These are phyloP conservation scores for Pectinophora gossypiella DNA, from an alignment of 1,140 invertebrate species.

Conservation along the genomic window DNA sequence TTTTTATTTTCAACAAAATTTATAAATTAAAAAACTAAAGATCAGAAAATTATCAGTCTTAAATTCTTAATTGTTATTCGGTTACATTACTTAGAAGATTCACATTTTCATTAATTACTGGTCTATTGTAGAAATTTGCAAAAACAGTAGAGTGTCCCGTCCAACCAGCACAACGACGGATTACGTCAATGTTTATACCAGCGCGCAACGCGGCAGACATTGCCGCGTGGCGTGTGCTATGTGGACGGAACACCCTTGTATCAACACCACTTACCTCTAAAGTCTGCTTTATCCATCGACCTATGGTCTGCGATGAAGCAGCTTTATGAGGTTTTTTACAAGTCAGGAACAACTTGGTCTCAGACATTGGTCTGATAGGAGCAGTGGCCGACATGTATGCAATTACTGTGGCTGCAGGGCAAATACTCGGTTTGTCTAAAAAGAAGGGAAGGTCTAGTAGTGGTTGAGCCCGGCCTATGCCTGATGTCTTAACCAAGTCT, in stretches of 20 bases:
- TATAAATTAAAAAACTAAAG: neutral
- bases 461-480: neutral
- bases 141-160: neutral
- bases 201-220: too few species aligned
- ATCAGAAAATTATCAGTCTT: neutral
- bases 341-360: neutral
- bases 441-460: neutral
- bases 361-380: neutral
- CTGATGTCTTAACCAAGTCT: conserved; percentile 1
- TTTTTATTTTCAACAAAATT: neutral
- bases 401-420: neutral
- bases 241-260: neutral
- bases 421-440: neutral
- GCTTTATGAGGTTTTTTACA: too few species aligned
- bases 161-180: too few species aligned
- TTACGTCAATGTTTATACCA: too few species aligned
- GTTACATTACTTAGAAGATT: neutral
- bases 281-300: neutral
- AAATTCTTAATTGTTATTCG: too few species aligned
- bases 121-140: too few species aligned
- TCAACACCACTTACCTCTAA: neutral
- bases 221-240: too few species aligned
- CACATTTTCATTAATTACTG: neutral
- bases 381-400: neutral
- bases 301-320: too few species aligned